phyloP scores from a whole-genome alignment of 1,140 invertebrate species.

The Drosophila arizonae region DNA sequence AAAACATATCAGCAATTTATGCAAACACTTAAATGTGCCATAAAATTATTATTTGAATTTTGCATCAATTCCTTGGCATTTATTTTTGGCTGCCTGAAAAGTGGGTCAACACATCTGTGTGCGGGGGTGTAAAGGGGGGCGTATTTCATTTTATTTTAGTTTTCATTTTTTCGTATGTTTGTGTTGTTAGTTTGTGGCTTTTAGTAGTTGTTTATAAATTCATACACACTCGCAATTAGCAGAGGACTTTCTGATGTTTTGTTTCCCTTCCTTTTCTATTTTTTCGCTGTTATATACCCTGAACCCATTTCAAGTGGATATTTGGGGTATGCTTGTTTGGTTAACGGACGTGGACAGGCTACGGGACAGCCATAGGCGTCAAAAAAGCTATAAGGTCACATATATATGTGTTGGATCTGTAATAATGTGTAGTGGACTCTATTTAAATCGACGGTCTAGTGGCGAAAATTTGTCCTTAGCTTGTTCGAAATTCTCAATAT shows the following conservation, averaged over 20 bases:
- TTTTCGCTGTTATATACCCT: no score
- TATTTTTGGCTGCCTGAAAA: slow-evolving; percentile 29
- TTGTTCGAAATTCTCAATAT: no score
- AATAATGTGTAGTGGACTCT: no score
- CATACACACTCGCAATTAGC: slow-evolving; percentile 51
- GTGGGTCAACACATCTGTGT: slow-evolving; percentile 7
- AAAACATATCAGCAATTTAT: slow-evolving; percentile 55
- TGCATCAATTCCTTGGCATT: slow-evolving; percentile 55
- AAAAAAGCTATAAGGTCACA: no score
- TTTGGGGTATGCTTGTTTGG: no score
- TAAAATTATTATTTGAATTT: slow-evolving; percentile 77
- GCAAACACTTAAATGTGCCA: slow-evolving; percentile 77
- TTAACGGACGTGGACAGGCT: no score
- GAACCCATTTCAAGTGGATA: no score
- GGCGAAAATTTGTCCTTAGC: no score
- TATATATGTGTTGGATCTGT: no score
- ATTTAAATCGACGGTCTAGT: no score
- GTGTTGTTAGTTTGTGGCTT: slow-evolving; percentile 35
- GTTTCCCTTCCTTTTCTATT: no score
- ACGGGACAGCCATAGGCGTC: no score
- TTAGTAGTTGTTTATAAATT: slow-evolving; percentile 46
- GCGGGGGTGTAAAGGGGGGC: slow-evolving; percentile 1
- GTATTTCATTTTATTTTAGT: slow-evolving; percentile 11
- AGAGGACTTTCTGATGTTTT: slow-evolving; percentile 23
- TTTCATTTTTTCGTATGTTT: slow-evolving; percentile 19